phyloP scores from a whole-genome alignment of 2,888 invertebrate species.

The Nemoura dubitans region DNA sequence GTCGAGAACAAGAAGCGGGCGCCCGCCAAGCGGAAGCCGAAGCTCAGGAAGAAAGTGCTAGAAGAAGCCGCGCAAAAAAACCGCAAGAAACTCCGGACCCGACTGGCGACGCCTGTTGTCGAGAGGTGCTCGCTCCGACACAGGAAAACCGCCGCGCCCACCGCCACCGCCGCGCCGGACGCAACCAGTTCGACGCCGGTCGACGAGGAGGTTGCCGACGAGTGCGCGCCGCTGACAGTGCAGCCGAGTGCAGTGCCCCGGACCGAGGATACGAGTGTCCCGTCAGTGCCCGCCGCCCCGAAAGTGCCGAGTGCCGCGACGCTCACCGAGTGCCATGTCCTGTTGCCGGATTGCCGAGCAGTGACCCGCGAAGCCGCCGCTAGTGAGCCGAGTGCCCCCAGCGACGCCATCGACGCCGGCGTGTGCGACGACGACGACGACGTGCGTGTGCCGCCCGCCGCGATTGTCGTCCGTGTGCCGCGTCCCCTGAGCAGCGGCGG shows the following conservation, averaged over 20 bases:
- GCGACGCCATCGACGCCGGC: conserved; percentile 33
- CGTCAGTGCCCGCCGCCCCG: neutral
- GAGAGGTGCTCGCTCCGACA: conserved; percentile 59
- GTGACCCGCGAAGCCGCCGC: neutral
- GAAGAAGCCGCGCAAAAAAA: conserved; percentile 59
- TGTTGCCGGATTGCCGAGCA: neutral
- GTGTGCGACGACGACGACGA: conserved; percentile 39
- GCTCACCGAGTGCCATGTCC: neutral
- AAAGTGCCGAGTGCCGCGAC: neutral
- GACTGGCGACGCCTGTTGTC: conserved; percentile 58
- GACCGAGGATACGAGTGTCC: neutral
- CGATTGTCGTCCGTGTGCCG: conserved; percentile 26
- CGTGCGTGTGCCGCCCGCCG: conserved; percentile 7
- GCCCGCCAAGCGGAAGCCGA: conserved; percentile 52
- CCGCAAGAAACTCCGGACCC: conserved; percentile 58
- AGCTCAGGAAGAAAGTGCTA: conserved; percentile 59
- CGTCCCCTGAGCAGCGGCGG: conserved; percentile 57
- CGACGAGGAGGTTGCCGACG: conserved; percentile 18
- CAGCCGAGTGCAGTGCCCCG: neutral
- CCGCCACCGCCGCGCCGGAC: conserved; percentile 18
- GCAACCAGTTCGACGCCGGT: conserved; percentile 19
- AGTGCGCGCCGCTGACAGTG: neutral
- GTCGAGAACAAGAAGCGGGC: conserved; percentile 52
- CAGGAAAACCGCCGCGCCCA: neutral
- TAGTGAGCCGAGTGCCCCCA: conserved; percentile 8